Evolutionary conservation across 2,797 vertebrate genomes (phyloP).

Genomic region (Ptychadena robeensis): DNA sequence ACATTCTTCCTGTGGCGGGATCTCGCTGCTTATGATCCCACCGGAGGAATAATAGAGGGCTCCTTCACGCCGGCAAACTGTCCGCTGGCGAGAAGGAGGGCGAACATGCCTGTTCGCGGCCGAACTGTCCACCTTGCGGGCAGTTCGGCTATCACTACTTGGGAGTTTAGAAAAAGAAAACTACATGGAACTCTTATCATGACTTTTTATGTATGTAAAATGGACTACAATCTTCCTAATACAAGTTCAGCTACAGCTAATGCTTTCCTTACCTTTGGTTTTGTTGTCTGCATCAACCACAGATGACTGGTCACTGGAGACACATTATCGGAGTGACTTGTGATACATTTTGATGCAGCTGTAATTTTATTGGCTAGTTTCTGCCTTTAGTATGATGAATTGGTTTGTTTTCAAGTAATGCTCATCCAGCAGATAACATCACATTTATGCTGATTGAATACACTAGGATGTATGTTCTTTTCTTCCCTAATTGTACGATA

Average conservation of each 20-base stretch:
- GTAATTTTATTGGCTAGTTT: neutral
- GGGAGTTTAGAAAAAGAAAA: too few species aligned
- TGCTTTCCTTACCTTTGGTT: neutral
- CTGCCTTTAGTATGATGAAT: slow-evolving; percentile 15
- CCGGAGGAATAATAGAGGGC: too few species aligned
- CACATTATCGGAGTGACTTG: neutral
- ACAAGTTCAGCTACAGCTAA: neutral
- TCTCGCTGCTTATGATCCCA: too few species aligned
- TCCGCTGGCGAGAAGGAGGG: too few species aligned
- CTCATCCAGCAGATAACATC: slow-evolving; percentile 1
- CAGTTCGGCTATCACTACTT: too few species aligned
- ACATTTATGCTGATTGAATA: slow-evolving; percentile 16
- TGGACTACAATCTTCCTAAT: neutral
- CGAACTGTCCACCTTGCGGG: too few species aligned
- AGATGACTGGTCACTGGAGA: neutral
- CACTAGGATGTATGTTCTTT: neutral
- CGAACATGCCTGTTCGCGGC: too few species aligned
- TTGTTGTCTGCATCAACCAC: neutral
- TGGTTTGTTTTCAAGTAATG: neutral
- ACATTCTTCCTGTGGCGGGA: too few species aligned
- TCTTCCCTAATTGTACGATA: slow-evolving; percentile 10
- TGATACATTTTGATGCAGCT: neutral
- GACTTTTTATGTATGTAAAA: too few species aligned
- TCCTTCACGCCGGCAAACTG: too few species aligned
- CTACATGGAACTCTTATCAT: too few species aligned